Percentiles rank a stretch among this genome's conserved stretches.
Conservation (phyloP, 2,888 invertebrate genomes). For the Pimpla rufipes region DNA sequence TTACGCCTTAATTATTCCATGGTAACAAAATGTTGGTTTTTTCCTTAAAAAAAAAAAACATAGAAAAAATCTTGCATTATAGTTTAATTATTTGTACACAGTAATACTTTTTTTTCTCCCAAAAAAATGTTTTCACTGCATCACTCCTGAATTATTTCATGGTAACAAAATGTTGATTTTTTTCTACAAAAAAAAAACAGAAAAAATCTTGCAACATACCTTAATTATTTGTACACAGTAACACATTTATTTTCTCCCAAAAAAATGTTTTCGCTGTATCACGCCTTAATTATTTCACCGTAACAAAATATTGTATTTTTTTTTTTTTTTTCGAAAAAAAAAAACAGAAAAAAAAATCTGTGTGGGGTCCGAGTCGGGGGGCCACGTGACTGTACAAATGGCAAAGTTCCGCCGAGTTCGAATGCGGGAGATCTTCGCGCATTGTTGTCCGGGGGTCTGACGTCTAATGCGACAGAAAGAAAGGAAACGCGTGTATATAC, state of each 20-base stretch:
- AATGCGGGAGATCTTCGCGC: conserved; percentile 20
- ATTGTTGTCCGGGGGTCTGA: conserved; percentile 3
- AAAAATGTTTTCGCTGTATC: neutral
- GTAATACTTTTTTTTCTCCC: too few species aligned
- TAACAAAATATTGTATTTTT: too few species aligned
- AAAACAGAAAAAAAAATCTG: conserved; percentile 1
- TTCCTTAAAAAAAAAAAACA: too few species aligned
- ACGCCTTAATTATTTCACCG: neutral
- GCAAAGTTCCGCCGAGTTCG: conserved; percentile 61
- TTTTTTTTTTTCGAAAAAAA: too few species aligned
- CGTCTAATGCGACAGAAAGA: conserved; percentile 41
- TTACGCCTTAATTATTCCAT: too few species aligned
- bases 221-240: too few species aligned
- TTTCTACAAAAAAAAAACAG: neutral
- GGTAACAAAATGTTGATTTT: neutral
- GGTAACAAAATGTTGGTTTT: too few species aligned
- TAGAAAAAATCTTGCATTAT: too few species aligned
- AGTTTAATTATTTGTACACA: too few species aligned
- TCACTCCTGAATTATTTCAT: too few species aligned
- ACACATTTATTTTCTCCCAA: too few species aligned
- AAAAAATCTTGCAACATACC: neutral
- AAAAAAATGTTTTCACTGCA: too few species aligned
- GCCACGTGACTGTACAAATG: conserved; percentile 70
- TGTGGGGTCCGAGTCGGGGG: conserved; percentile 6
- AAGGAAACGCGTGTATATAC: conserved; percentile 10